Evolutionary conservation across 2,113 vertebrate species (phyloP).

Genomic region (Coptodon rendalli): DNA sequence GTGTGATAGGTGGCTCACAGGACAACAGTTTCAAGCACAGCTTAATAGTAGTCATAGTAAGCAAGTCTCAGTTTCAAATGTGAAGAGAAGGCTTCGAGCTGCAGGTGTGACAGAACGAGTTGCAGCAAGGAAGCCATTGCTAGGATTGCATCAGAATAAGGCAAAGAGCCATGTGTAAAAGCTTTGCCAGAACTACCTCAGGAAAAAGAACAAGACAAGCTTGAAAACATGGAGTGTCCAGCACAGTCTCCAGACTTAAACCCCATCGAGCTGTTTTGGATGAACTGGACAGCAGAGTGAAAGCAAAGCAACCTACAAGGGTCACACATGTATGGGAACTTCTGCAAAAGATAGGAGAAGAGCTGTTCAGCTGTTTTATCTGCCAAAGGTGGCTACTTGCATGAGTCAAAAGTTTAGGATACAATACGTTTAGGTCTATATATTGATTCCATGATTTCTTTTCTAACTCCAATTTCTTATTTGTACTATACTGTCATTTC

Average conservation of each 20-base stretch:
- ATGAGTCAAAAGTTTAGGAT: not conserved
- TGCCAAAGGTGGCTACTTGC: not conserved
- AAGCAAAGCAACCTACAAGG: not conserved
- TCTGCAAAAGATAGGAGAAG: not conserved
- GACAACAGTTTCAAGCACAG: not conserved
- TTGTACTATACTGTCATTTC: not conserved
- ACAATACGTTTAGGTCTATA: not conserved
- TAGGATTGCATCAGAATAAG: not conserved
- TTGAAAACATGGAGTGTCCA: not conserved
- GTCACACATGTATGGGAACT: not conserved
- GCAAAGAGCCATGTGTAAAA: not conserved
- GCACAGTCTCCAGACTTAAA: not conserved
- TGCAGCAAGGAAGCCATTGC: not conserved
- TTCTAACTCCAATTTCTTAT: not conserved
- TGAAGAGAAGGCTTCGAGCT: not conserved
- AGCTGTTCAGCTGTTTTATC: not conserved
- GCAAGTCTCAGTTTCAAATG: not conserved
- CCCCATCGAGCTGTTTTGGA: not conserved
- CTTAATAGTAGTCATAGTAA: not conserved
- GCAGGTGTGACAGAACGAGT: not conserved
- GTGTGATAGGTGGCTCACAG: not conserved
- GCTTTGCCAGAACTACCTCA: not conserved
- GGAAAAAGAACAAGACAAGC: not conserved
- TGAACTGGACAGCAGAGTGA: not conserved
- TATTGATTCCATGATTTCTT: not conserved